A percentile compares a stretch with the other conserved stretches of the same genome.
These are phyloP conservation scores for Oscheius sp. DNA, from an alignment of 2,888 invertebrate genomes.

Conservation along the genomic window DNA sequence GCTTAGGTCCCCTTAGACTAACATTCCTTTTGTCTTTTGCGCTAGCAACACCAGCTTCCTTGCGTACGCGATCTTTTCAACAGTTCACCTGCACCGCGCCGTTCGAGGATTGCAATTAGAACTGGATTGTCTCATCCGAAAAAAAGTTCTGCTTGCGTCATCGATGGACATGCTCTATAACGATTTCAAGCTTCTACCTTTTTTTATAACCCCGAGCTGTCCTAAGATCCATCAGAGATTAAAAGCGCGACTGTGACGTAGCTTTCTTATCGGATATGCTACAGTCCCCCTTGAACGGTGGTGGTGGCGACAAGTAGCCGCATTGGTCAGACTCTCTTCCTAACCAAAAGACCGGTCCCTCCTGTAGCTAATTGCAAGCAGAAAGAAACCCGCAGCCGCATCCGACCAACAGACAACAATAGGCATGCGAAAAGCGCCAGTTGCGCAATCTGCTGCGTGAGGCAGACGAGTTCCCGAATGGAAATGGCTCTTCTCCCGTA, in stretches of 20 bases:
- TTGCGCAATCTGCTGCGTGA: constrained; percentile 37
- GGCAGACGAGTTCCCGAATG: constrained; percentile 34
- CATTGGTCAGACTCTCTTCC: constrained; percentile 5
- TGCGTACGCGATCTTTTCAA: too few relatives aligned
- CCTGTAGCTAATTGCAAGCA: constrained; percentile 38
- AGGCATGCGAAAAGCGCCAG: constrained; percentile 39
- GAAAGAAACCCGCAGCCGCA: constrained; percentile 38
- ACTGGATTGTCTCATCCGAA: constrained; percentile 13
- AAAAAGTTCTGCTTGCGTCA: neutral
- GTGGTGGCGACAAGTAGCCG: constrained; percentile 32
- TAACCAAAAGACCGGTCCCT: constrained; percentile 30
- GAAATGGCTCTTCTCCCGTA: constrained; percentile 2
- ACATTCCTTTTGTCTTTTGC: too few relatives aligned
- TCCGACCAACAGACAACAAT: constrained; percentile 35
- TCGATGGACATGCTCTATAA: too few relatives aligned
- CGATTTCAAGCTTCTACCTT: neutral
- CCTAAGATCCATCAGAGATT: neutral
- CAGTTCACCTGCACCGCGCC: too few relatives aligned
- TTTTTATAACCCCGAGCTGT: constrained; percentile 4
- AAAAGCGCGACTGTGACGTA: constrained; percentile 16
- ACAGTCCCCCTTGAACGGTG: neutral
- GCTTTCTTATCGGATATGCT: constrained; percentile 36
- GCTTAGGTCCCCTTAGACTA: too few relatives aligned
- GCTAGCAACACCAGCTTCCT: too few relatives aligned
- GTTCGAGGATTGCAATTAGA: constrained; percentile 23